A percentile compares a stretch with the other conserved stretches of the same genome.
Conservation (phyloP, 2,797 vertebrate genomes). For the Notamacropus eugenii region DNA sequence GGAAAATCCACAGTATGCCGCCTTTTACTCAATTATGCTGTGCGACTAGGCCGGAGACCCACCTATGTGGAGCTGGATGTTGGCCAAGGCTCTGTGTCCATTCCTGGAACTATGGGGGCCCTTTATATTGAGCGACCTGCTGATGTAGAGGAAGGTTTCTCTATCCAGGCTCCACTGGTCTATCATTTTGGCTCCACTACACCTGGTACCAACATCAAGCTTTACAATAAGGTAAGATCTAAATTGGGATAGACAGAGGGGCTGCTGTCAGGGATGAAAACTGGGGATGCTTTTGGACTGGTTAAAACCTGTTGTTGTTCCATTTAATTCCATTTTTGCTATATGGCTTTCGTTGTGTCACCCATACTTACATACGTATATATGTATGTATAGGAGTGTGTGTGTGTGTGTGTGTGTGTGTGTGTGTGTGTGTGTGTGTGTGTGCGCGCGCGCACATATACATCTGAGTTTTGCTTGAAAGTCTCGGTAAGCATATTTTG, state of each 20-base stretch:
- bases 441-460: too few species aligned
- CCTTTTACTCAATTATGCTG: slow-evolving; percentile 94
- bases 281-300: background rate
- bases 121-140: slow-evolving; percentile 97
- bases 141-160: slow-evolving; percentile 97
- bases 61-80: slow-evolving; percentile 98
- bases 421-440: too few species aligned
- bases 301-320: background rate
- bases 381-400: too few species aligned
- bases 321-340: background rate
- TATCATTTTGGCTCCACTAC: slow-evolving; percentile 99
- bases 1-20: slow-evolving; percentile 97
- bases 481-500: background rate
- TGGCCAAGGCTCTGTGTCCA: slow-evolving; percentile 95
- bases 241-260: background rate
- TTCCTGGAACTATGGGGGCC: slow-evolving; percentile 96
- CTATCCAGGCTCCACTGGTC: slow-evolving; percentile 96
- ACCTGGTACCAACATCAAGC: slow-evolving; percentile 98
- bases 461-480: background rate
- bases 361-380: background rate
- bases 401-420: too few species aligned
- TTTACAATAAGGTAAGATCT: slow-evolving; percentile 95
- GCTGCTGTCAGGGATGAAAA: background rate
- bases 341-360: background rate
- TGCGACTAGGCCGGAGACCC: slow-evolving; percentile 94